Evolutionary conservation across 2,113 vertebrate genomes (phyloP), one percentile per base, ranked within the genome.

Genomic region (Pseudorasbora parva): DNA sequence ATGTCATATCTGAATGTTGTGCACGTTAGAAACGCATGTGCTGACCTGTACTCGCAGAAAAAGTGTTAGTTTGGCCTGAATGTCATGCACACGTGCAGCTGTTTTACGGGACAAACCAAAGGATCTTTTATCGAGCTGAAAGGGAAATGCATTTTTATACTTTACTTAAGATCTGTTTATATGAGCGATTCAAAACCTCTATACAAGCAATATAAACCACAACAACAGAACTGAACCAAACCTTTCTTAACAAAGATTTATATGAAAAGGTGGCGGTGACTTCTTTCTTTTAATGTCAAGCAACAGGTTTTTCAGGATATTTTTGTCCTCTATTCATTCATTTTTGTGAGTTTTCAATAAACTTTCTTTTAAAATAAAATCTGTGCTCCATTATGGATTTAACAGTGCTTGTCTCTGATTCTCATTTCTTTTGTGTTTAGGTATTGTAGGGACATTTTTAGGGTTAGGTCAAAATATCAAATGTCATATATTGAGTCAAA

Each of bases 51-150:
- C 14, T 51, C 5, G 21, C 25, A 54, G 47, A 54, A 54, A 1
- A 54, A 1, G 15, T 10, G 27, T 19, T 66, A 8, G 62, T 19
- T 68, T 37, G 9, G 33, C 11, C 33, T 68, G 27, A 33, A 14
- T 11, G 7, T 11, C 7, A 21, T 8, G 51, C 12, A 19, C 15
- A 25, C 23, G 9, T 30, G 71, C 72, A 3, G 72, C 15, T 57
- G 51, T 77, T 56, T 75, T 33, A 75, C 56, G 1, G 23, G 23
- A 54, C 4, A 75, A n/a, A n/a, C 73, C 73, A 75, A 54, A 54
- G 73, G 4, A 14, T 75, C 4, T 54, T 75, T 51, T 21, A 77
- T 5, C 21, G 59, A 15, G 11, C 54, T 2, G 0, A 23, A 51
- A 74, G 25, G 8, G 25, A 74, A 8, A 4, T 4, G 11, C 15